Conservation (phyloP, 1,140 invertebrate species). For the Neelides sp. region DNA sequence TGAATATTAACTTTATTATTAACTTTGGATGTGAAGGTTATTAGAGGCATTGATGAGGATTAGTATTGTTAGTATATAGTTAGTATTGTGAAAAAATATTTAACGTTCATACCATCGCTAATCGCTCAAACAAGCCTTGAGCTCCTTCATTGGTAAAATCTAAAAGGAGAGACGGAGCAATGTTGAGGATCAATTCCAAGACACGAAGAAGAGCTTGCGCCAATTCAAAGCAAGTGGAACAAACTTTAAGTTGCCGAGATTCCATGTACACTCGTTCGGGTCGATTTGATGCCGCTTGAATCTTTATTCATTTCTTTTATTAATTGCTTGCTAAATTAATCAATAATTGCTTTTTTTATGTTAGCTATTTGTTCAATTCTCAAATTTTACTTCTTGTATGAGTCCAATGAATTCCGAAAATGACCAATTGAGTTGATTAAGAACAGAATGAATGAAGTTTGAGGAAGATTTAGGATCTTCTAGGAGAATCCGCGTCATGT, state of each 20-base stretch:
- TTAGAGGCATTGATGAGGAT: too few relatives aligned
- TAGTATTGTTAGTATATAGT: too few relatives aligned
- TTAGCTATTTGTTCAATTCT: constrained; percentile 11
- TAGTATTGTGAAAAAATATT: too few relatives aligned
- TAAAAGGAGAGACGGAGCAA: constrained; percentile 49
- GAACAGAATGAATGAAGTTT: constrained; percentile 59
- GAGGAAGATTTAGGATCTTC: constrained; percentile 42
- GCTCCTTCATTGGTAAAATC: constrained; percentile 46
- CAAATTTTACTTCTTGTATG: constrained; percentile 58
- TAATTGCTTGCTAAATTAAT: not conserved
- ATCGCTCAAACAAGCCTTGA: constrained; percentile 49
- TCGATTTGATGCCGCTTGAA: constrained; percentile 43
- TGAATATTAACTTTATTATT: too few relatives aligned
- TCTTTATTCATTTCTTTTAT: constrained; percentile 36
- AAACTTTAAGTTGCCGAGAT: constrained; percentile 64
- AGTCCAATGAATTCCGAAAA: constrained; percentile 78
- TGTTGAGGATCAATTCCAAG: constrained; percentile 61
- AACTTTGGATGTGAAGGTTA: too few relatives aligned
- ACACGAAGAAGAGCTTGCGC: constrained; percentile 56
- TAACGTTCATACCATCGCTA: constrained; percentile 47
- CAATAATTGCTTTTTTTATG: constrained; percentile 2
- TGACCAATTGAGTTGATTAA: constrained; percentile 76
- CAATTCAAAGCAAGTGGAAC: constrained; percentile 67
- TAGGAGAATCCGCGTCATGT: constrained; percentile 42
- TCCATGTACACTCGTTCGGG: constrained; percentile 49